Evolutionary conservation across 2,888 invertebrate genomes (phyloP), one percentile per base, ranked within the genome.

Genomic region (Dioctria rufipes): DNA sequence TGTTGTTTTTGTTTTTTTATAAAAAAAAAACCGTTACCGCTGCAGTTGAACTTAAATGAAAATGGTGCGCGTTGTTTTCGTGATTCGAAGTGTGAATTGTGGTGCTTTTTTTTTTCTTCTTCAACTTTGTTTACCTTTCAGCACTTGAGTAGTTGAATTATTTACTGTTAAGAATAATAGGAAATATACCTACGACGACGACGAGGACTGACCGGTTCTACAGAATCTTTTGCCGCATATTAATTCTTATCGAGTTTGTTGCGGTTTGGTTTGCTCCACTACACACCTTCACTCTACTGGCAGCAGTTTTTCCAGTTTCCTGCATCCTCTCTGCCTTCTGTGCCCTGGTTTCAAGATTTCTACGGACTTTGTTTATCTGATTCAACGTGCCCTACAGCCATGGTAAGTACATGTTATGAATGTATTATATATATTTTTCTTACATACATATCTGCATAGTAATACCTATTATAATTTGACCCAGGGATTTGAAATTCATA

Each of bases 311-410:
- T 46, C 54, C 54, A n/a, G 11, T 46, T 46, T 3, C 54, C 54
- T 11, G 11, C 54, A 54, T 54, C 11, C 6, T 39, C 54, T 25
- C 2, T 54, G 40, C 43, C 11, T 73, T 39, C 43, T 25, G 42
- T 69, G 39, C 39, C 54, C 54, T 25, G 46, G 13, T 25, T 71
- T 71, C 71, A 37, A 42, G 39, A 51, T 37, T 58, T 63, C 46
- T 25, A 63, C 63, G 63, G 63, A 49, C 51, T 77, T 54, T 25
- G 61, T 61, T 77, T 77, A 77, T 77, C 77, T 49, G 77, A 77
- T 77, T 25, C 77, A 77, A 46, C 49, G 61, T 49, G 61, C 63
- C 51, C 63, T 63, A 58, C 77, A 77, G 77, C 77, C 77, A 77
- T 77, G 77, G 77, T 77, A 77, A 77, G 77, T 77, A 3, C 3